A percentile compares a stretch with the other conserved stretches of the same genome.
phyloP scores from a whole-genome alignment of 2,888 invertebrate species.

The Bugulina stolonifera region DNA sequence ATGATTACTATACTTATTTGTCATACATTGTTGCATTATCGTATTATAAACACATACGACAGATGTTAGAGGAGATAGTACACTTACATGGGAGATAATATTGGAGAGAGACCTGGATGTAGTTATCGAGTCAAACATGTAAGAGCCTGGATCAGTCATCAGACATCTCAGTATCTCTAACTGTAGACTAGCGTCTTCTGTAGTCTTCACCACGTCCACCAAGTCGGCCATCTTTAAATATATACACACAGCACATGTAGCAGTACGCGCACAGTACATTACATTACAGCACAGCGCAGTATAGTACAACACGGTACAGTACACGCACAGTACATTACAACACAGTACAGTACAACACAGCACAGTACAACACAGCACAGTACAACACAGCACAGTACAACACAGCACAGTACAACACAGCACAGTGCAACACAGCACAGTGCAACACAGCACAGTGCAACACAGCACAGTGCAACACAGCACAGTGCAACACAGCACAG shows the following conservation, averaged over 20 bases:
- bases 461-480: too few species aligned
- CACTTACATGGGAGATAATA: constrained; percentile 29
- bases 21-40: not conserved
- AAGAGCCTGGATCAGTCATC: constrained; percentile 23
- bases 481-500: too few species aligned
- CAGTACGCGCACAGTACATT: too few species aligned
- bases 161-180: constrained; percentile 25
- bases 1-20: too few species aligned
- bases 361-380: not conserved
- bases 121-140: constrained; percentile 26
- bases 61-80: too few species aligned
- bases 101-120: constrained; percentile 20
- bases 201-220: not conserved
- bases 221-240: constrained; percentile 24
- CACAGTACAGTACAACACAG: not conserved
- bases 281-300: not conserved
- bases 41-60: too few species aligned
- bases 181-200: constrained; percentile 18
- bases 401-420: too few species aligned
- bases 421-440: too few species aligned
- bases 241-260: not conserved
- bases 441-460: too few species aligned
- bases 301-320: not conserved
- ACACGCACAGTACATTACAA: not conserved
- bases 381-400: not conserved